Base-by-base conservation (phyloP, 2,113 vertebrate species). In the Saguinus imperator region DNA sequence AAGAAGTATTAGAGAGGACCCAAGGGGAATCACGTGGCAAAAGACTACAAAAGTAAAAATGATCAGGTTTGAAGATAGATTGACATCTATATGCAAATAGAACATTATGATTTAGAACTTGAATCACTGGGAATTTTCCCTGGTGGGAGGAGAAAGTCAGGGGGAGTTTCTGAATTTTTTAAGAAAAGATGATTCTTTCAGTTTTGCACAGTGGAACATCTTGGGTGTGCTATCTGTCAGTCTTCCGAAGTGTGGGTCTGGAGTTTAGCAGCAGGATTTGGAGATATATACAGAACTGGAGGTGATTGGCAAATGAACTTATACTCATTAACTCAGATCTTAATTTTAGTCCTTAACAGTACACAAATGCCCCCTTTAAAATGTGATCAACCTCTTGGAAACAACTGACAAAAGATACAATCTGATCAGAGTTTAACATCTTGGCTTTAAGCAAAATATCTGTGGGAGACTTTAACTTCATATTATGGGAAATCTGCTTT, bases 401-500 rank as follows among this genome's bases (percentile, higher is more conserved):
- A 80, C 25, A 91, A 72, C 16, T 79, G 73, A 57, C 4, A 95
- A 94, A 83, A 61, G 40, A 35, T 45, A 48, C 23, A 72, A 35
- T 75, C 45, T 32, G 2, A 85, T 68, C 9, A 77, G 84, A 90
- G 37, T 77, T 80, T 50, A 82, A 50, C 27, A 1, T 27, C 13
- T 32, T 73, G 9, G 29, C 64, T 92, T 87, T 79, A 92, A 93
- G 70, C 32, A 57, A 94, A 94, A 85, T 79, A 32, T 68, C 9
- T 92, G 50, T 89, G 57, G 43, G 55, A 91, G 12, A 43, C 17
- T 80, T 88, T 75, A 50, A 35, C 8, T 27, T 83, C 48, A 43
- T 32, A 27, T 17, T 80, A 93, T 94, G 14, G 45, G 48, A 79
- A 87, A 29, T 58, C 57, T 96, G 70, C n/a, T 79, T 97, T 93